A percentile compares a stretch with the other conserved stretches of the same genome.
These are phyloP conservation scores for Athalia cordata DNA, from an alignment of 2,888 invertebrate genomes.

Conservation along the genomic window DNA sequence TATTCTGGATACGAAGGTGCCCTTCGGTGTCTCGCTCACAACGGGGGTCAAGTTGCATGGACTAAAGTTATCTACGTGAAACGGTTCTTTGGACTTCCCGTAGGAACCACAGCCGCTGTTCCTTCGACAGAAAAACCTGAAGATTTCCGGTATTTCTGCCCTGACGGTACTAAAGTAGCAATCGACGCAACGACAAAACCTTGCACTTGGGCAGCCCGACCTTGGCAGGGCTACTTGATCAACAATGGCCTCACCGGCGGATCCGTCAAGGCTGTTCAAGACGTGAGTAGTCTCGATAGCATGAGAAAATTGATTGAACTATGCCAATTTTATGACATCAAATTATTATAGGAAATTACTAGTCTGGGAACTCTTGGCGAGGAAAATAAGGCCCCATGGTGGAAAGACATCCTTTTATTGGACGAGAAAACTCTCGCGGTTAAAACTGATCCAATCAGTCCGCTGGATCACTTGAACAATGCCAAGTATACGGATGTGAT, in stretches of 20 bases:
- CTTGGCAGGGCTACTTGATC: conserved; percentile 88
- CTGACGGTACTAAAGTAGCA: conserved; percentile 83
- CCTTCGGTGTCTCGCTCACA: conserved; percentile 86
- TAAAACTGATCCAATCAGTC: conserved; percentile 79
- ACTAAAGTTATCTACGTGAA: conserved; percentile 88
- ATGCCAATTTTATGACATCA: neutral
- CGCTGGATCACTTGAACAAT: conserved; percentile 78
- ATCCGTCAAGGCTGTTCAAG: conserved; percentile 60
- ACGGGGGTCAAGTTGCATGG: conserved; percentile 90
- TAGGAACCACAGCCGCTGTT: conserved; percentile 77
- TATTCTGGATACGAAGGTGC: conserved; percentile 93
- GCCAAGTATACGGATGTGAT: conserved; percentile 83
- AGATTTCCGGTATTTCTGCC: conserved; percentile 86
- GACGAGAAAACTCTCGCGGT: conserved; percentile 80
- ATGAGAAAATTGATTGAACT: neutral
- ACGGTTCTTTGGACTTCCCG: conserved; percentile 85
- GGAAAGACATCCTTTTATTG: conserved; percentile 76
- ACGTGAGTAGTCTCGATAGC: conserved; percentile 53
- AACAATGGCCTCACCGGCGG: conserved; percentile 76
- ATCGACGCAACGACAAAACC: conserved; percentile 78
- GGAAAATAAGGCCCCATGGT: conserved; percentile 72
- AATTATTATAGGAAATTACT: conserved; percentile 61
- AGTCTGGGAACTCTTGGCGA: conserved; percentile 69
- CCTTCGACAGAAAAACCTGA: conserved; percentile 79
- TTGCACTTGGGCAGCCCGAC: conserved; percentile 89